A percentile compares a stretch with the other conserved stretches of the same genome.
Evolutionary conservation across 2,888 invertebrate species (phyloP).

Genomic region (Melipona beecheii): DNA sequence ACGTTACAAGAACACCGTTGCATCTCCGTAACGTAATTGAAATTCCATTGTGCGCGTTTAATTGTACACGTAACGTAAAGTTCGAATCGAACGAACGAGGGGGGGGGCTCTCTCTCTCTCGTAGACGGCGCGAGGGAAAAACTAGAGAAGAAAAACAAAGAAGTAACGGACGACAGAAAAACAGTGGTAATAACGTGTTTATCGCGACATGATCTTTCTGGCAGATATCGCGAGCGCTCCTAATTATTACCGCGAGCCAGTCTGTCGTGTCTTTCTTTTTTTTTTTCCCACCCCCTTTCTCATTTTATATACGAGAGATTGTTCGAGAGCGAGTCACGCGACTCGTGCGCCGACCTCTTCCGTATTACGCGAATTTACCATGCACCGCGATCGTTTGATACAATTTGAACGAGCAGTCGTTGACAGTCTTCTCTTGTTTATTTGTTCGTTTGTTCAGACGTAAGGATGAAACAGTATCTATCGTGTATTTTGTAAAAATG

Average conservation of each 20-base stretch:
- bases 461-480: conserved; percentile 18
- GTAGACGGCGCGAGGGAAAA: neutral
- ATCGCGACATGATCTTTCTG: conserved; percentile 21
- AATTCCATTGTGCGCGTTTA: conserved; percentile 50
- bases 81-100: neutral
- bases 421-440: conserved; percentile 50
- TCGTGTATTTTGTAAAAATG: conserved; percentile 1
- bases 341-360: conserved; percentile 22
- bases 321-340: conserved; percentile 37
- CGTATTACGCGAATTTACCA: conserved; percentile 4
- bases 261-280: conserved; percentile 12
- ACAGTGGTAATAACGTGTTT: conserved; percentile 40
- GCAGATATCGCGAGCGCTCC: conserved; percentile 34
- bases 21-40: conserved; percentile 45
- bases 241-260: conserved; percentile 41
- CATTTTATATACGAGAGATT: conserved; percentile 17
- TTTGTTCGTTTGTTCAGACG: neutral
- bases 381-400: conserved; percentile 21
- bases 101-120: neutral
- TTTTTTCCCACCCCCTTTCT: neutral
- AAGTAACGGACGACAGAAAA: conserved; percentile 16
- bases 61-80: conserved; percentile 5
- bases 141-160: neutral
- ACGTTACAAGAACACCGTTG: conserved; percentile 43
- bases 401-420: conserved; percentile 26